phyloP scores from a whole-genome alignment of 2,113 vertebrate species.

The Hyla sarda region DNA sequence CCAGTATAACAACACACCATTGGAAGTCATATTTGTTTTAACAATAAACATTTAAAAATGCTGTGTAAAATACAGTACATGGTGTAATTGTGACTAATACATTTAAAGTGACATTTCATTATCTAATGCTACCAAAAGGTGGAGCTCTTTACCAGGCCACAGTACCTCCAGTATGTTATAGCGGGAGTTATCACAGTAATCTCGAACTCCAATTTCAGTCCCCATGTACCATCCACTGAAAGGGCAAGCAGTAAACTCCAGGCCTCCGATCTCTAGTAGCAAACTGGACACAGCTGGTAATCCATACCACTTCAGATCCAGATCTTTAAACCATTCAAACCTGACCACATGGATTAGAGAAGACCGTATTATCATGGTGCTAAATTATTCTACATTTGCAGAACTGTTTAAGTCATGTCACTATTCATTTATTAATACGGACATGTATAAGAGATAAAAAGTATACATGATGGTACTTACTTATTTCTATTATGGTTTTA shows the following conservation, averaged over 20 bases:
- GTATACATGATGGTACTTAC: no score
- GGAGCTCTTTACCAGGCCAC: conserved; percentile 54
- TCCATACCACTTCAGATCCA: conserved; percentile 93
- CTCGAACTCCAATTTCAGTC: conserved; percentile 95
- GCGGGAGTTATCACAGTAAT: conserved; percentile 94
- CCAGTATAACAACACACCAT: no score
- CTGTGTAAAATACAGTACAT: neutral
- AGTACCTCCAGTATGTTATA: conserved; percentile 96
- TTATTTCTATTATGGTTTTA: no score
- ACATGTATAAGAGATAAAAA: no score
- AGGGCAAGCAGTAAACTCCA: conserved; percentile 93
- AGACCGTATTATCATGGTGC: neutral
- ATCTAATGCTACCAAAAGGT: conserved; percentile 51
- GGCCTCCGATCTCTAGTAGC: conserved; percentile 92
- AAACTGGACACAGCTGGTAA: conserved; percentile 94
- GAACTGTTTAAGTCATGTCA: neutral
- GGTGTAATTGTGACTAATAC: neutral
- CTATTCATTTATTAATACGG: neutral
- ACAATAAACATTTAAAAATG: neutral
- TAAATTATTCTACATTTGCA: neutral
- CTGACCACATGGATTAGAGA: conserved; percentile 66
- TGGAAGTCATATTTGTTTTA: no score
- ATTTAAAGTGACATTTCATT: neutral
- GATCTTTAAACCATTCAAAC: conserved; percentile 92
- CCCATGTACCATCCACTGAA: conserved; percentile 99